Evolutionary conservation across 2,797 vertebrate genomes (phyloP).

Genomic region (Leuciscus waleckii): DNA sequence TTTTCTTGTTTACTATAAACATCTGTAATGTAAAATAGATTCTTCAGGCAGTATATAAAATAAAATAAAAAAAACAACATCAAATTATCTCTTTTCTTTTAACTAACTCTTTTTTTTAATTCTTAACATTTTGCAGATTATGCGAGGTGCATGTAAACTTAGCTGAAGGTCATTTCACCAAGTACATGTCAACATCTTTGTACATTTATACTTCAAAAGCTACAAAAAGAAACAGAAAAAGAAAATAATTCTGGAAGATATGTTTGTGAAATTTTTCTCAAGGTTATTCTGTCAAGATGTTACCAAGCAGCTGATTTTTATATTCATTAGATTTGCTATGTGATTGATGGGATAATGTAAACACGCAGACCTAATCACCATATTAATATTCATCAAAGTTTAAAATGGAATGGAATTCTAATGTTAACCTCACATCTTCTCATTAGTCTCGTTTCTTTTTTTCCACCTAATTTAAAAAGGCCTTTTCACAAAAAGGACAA

Average conservation of each 20-base stretch:
- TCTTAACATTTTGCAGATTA: no score
- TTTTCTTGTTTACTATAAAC: no score
- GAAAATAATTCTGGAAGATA: background rate
- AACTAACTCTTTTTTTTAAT: no score
- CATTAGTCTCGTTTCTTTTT: background rate
- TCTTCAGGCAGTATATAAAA: no score
- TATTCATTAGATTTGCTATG: background rate
- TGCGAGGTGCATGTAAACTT: no score
- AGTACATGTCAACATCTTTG: no score
- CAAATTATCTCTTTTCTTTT: no score
- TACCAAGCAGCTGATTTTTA: background rate
- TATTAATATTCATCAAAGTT: constrained; percentile 4
- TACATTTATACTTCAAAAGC: no score
- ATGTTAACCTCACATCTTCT: background rate
- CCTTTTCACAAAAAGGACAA: constrained; percentile 18
- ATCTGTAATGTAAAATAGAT: background rate
- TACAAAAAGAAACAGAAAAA: background rate
- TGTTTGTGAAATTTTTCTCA: background rate
- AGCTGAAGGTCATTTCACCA: no score
- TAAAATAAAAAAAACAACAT: no score
- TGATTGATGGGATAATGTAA: constrained; percentile 1
- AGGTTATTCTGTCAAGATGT: constrained; percentile 17
- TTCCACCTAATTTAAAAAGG: background rate
- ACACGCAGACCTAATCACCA: background rate
- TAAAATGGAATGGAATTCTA: background rate